phyloP scores from a whole-genome alignment of 2,113 vertebrate genomes.

The Nycticebus coucang region DNA sequence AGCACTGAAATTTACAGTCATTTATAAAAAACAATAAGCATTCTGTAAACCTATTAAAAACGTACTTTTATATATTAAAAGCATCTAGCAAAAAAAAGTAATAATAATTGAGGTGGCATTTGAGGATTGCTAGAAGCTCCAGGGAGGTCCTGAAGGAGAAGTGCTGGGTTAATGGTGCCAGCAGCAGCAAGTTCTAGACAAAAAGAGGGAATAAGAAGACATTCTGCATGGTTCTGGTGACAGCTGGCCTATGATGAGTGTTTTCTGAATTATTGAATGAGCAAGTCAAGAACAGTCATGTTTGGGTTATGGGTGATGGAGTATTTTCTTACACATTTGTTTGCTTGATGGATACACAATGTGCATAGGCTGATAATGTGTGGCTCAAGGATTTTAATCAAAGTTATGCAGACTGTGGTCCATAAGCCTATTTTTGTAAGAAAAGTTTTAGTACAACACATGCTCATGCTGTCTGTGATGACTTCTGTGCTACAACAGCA shows the following conservation, averaged over 20 bases:
- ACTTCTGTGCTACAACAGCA: background rate
- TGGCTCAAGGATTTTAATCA: background rate
- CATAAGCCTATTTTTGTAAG: background rate
- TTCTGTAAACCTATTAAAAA: background rate
- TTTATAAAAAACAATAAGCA: background rate
- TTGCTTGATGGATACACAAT: background rate
- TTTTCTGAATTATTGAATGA: background rate
- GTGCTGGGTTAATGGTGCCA: rapidly evolving
- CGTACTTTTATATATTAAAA: background rate
- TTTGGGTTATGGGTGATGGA: background rate
- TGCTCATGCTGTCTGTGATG: rapidly evolving
- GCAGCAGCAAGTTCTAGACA: too few relatives aligned
- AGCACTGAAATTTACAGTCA: background rate
- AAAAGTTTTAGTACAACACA: background rate
- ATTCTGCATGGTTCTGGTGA: background rate
- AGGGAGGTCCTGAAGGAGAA: background rate
- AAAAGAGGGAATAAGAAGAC: background rate
- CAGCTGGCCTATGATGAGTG: background rate
- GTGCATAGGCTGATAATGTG: too few relatives aligned
- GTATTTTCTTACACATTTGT: background rate
- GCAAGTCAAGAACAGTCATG: too few relatives aligned
- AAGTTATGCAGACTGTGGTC: background rate
- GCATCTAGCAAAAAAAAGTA: background rate
- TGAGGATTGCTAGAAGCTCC: background rate
- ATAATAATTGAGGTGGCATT: background rate